These are phyloP conservation scores for Lordiphosa collinella DNA, from an alignment of 1,140 invertebrate genomes.

Conservation along the genomic window DNA sequence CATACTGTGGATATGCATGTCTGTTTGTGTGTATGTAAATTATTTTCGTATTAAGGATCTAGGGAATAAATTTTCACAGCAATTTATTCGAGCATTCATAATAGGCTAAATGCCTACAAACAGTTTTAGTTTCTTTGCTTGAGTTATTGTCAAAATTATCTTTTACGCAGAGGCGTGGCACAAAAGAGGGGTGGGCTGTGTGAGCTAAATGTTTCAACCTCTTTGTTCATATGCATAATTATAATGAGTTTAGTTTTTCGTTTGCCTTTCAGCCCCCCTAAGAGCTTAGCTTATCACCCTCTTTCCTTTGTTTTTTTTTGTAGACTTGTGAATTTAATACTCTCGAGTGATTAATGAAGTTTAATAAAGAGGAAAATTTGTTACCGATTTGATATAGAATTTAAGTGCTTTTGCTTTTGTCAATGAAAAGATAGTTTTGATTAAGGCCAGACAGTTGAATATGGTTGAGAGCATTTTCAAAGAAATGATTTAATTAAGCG, in stretches of 20 bases:
- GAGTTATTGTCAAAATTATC: slow-evolving; percentile 51
- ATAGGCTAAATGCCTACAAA: slow-evolving; percentile 25
- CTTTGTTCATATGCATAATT: slow-evolving; percentile 44
- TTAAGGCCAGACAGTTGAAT: slow-evolving; percentile 43
- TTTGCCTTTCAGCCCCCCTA: neutral
- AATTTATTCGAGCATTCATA: slow-evolving; percentile 66
- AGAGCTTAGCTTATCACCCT: no score
- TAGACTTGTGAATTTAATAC: slow-evolving; percentile 24
- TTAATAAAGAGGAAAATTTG: slow-evolving; percentile 63
- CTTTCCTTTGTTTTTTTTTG: slow-evolving; percentile 24
- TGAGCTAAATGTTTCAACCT: no score
- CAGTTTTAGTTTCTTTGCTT: slow-evolving; percentile 29
- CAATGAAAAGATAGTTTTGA: slow-evolving; percentile 30
- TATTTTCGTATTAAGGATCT: slow-evolving; percentile 44
- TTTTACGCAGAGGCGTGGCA: neutral
- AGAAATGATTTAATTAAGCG: slow-evolving; percentile 40
- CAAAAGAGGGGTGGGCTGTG: neutral
- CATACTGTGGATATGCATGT: no score
- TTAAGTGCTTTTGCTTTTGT: neutral
- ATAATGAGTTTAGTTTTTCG: slow-evolving; percentile 25
- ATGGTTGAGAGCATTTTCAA: slow-evolving; percentile 39
- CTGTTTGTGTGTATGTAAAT: slow-evolving; percentile 12
- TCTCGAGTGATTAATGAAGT: slow-evolving; percentile 62
- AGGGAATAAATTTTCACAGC: slow-evolving; percentile 50
- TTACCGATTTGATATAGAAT: slow-evolving; percentile 21